Evolutionary conservation across 1,140 invertebrate species (phyloP).

Genomic region (Pseudomyrmex cubaensis): DNA sequence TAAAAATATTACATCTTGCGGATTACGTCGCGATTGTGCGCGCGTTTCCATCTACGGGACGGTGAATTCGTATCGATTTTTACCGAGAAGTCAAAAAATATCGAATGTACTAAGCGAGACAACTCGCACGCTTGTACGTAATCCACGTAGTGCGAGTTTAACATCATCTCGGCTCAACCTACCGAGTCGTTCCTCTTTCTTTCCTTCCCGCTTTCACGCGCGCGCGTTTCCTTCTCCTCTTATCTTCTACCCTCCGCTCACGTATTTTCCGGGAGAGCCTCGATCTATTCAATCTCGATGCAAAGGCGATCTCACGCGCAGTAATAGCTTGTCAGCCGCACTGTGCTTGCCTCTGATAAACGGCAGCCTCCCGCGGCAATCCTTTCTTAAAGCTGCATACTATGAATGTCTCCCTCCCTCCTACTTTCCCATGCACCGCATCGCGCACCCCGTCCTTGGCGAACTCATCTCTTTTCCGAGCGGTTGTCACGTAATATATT

Average conservation of each 20-base stretch:
- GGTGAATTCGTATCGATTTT: constrained; percentile 3
- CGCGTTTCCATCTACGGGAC: not conserved
- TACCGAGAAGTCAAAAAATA: constrained; percentile 43
- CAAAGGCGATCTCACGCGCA: constrained; percentile 76
- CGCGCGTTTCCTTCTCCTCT: not conserved
- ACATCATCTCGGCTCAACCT: constrained; percentile 47
- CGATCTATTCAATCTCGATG: constrained; percentile 78
- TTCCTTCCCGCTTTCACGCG: not conserved
- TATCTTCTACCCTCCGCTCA: constrained; percentile 42
- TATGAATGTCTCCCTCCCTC: constrained; percentile 42
- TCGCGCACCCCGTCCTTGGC: not conserved
- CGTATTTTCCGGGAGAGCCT: constrained; percentile 71
- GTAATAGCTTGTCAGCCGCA: constrained; percentile 78
- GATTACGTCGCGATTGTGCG: constrained; percentile 12
- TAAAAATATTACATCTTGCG: not conserved
- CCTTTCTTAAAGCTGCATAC: constrained; percentile 66
- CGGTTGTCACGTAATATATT: constrained; percentile 63
- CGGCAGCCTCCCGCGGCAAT: constrained; percentile 73
- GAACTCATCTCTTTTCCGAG: constrained; percentile 29
- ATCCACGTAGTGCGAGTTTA: constrained; percentile 58
- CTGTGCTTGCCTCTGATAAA: constrained; percentile 75
- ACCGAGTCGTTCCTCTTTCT: constrained; percentile 52
- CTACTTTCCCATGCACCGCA: not conserved
- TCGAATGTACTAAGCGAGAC: constrained; percentile 38
- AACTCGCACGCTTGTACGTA: constrained; percentile 51